Evolutionary conservation across 2,888 invertebrate genomes (phyloP).

Genomic region (Cyaniris semiargus): DNA sequence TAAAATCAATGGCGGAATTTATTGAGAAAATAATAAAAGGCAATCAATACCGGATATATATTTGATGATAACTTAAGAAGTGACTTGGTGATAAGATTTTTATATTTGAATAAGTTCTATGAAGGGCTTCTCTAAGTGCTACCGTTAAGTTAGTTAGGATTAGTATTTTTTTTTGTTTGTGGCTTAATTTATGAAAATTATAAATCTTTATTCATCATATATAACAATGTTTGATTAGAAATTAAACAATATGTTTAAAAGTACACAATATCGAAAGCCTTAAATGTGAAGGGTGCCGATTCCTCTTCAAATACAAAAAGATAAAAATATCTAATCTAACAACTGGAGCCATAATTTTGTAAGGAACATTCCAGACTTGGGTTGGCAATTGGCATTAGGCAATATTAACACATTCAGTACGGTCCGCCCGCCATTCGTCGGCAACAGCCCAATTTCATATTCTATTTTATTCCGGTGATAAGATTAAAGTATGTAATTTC

Average conservation of each 20-base stretch:
- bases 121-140: too few species aligned
- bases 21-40: neutral
- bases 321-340: neutral
- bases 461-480: slow-evolving; percentile 77
- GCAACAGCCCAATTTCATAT: slow-evolving; percentile 72
- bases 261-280: too few species aligned
- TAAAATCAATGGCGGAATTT: neutral
- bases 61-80: too few species aligned
- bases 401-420: slow-evolving; percentile 56
- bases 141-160: too few species aligned
- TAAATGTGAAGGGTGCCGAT: neutral
- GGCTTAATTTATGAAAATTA: too few species aligned
- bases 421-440: slow-evolving; percentile 59
- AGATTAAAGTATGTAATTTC: slow-evolving; percentile 81
- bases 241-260: too few species aligned
- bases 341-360: neutral
- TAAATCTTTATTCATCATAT: too few species aligned
- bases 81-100: too few species aligned
- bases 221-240: too few species aligned
- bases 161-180: too few species aligned
- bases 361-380: slow-evolving; percentile 25
- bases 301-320: neutral
- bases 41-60: too few species aligned
- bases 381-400: neutral
- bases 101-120: too few species aligned